Conservation (phyloP, 1,140 invertebrate species). For the Stegodyphus mimosarum region DNA sequence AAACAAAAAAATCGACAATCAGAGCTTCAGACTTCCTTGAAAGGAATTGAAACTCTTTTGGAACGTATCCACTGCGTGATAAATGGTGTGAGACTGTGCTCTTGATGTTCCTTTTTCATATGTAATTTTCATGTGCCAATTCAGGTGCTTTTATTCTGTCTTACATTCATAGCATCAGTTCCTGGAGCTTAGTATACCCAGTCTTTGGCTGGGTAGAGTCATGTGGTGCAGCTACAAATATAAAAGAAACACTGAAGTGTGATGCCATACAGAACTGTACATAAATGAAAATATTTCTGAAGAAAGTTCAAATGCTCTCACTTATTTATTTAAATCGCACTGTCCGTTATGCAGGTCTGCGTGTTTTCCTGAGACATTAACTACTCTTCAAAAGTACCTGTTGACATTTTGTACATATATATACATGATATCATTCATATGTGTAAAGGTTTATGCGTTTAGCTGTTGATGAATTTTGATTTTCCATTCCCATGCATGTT, state of each 20-base stretch:
- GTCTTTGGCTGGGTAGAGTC: constrained; percentile 5
- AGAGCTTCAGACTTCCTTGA: constrained; percentile 44
- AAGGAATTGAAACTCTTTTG: constrained; percentile 7
- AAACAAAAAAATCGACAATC: constrained; percentile 60
- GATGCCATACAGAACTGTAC: constrained; percentile 14
- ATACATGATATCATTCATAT: too few relatives aligned
- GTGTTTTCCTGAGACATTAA: constrained; percentile 32
- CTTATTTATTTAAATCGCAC: constrained; percentile 53
- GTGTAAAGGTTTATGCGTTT: too few relatives aligned
- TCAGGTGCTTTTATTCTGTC: constrained; percentile 43
- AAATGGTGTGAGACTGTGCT: constrained; percentile 48
- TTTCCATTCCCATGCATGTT: too few relatives aligned
- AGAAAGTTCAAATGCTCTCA: constrained; percentile 23
- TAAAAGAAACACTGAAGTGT: constrained; percentile 5
- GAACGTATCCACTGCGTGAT: constrained; percentile 33
- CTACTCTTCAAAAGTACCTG: constrained; percentile 2
- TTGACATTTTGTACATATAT: constrained; percentile 41
- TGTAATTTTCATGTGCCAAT: constrained; percentile 41
- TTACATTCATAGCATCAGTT: constrained; percentile 37
- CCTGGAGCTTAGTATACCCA: constrained; percentile 45
- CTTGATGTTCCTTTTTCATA: constrained; percentile 50
- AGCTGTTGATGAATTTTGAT: too few relatives aligned
- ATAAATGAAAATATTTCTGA: neutral
- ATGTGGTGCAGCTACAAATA: constrained; percentile 42
- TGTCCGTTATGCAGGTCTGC: constrained; percentile 45